A percentile compares a stretch with the other conserved stretches of the same genome.
phyloP scores from a whole-genome alignment of 2,113 vertebrate genomes.

The Campylomormyrus numenius region DNA sequence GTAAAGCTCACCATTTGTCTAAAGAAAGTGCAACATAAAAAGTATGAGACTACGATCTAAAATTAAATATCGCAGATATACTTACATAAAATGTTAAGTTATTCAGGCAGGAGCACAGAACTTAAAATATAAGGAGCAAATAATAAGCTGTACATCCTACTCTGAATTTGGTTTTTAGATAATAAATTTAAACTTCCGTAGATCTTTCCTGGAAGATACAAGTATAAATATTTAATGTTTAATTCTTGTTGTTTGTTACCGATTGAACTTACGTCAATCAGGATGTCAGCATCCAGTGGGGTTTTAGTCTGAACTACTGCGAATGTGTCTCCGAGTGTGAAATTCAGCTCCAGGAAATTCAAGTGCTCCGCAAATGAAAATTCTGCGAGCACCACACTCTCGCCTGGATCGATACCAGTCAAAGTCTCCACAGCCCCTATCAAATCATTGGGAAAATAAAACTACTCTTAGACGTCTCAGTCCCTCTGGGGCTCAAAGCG shows the following conservation, averaged over 20 bases:
- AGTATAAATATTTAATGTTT: background rate
- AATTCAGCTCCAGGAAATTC: slow-evolving; percentile 38
- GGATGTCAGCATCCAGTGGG: slow-evolving; percentile 34
- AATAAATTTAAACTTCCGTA: background rate
- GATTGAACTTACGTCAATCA: background rate
- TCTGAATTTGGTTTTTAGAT: background rate
- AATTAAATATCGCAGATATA: background rate
- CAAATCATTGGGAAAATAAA: background rate
- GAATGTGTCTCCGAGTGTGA: background rate
- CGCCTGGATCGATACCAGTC: slow-evolving; percentile 8
- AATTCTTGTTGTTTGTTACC: background rate
- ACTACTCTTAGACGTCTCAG: no score
- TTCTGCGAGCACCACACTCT: slow-evolving; percentile 15
- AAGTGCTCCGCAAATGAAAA: accelerated
- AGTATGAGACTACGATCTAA: background rate
- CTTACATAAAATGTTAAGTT: background rate
- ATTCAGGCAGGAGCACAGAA: background rate
- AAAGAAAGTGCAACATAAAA: slow-evolving; percentile 24
- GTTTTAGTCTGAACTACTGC: slow-evolving; percentile 41
- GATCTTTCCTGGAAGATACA: background rate
- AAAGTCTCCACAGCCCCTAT: slow-evolving; percentile 50
- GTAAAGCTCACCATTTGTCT: slow-evolving; percentile 33
- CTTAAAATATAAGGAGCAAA: background rate
- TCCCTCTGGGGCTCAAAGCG: background rate
- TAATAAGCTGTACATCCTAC: background rate